Evolutionary conservation across 2,113 vertebrate genomes (phyloP), one percentile per base, ranked within the genome.

Genomic region (Colius striatus): DNA sequence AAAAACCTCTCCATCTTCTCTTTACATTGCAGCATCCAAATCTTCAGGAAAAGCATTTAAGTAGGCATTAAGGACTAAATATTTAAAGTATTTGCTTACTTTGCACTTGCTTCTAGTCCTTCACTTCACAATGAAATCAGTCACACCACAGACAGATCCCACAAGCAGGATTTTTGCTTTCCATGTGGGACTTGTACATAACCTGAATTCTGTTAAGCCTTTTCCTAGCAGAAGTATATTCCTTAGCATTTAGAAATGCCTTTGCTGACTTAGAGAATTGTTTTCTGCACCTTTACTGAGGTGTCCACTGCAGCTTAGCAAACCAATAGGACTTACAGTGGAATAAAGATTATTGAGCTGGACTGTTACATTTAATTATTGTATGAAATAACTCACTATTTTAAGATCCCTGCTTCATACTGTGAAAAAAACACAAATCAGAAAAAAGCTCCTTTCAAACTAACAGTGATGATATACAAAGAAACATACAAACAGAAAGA

Each of bases 111-210:
- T 73, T 17, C n/a, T 75, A 0, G 0, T 63, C 53, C 62, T 89
- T 65, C 58, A 26, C n/a, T 70, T 85, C 47, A 38, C 45, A 41
- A 21, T 36, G 8, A 80, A 91, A 61, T 75, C 50, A 48, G 30
- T n/a, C 41, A 30, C 8, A 21, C 13, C 1, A 0, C 74, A 90
- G 77, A 16, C 51, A 62, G 25, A 78, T 27, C 16, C 43, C 57
- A 51, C 61, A 23, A 57, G 34, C 29, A 84, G 14, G 7, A 70
- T 27, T 79, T 84, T 27, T 79, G 34, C 17, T 27, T 60, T 67
- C 45, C 48, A 2, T 1, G 2, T 36, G 13, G 38, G 30, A 84
- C 10, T 75, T 4, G 0, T 4, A 5, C 12, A 7, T 16, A 43
- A 66, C 16, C 50, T 48, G 63, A 29, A 43, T 10, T 3, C 13